Evolutionary conservation across 1,140 invertebrate species (phyloP).

Genomic region (Conus ventricosus): DNA sequence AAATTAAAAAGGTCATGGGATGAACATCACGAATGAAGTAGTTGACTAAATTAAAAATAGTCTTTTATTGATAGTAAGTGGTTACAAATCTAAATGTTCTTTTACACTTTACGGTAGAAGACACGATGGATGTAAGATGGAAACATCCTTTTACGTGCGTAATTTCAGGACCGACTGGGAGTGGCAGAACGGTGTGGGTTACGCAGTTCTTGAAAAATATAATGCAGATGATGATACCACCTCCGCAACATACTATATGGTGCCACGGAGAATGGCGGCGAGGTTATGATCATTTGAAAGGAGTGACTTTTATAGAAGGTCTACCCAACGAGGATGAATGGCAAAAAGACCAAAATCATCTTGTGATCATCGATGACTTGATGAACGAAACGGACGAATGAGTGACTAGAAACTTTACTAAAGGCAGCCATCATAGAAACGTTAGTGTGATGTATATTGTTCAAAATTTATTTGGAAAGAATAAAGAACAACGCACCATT

Average conservation of each 20-base stretch:
- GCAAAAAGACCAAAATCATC: neutral
- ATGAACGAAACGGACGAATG: neutral
- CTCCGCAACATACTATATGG: conserved; percentile 31
- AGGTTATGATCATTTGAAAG: neutral
- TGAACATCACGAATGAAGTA: too few relatives aligned
- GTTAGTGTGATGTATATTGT: conserved; percentile 41
- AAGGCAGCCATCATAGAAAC: conserved; percentile 40
- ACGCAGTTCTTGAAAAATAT: neutral
- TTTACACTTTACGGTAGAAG: neutral
- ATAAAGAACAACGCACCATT: conserved; percentile 46
- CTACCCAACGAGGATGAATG: neutral
- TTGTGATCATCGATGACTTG: conserved; percentile 35
- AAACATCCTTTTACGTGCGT: conserved; percentile 13
- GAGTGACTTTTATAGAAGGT: conserved; percentile 30
- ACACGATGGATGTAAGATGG: neutral
- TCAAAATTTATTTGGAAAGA: conserved; percentile 48
- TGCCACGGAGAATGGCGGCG: conserved; percentile 42
- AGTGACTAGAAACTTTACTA: conserved; percentile 40
- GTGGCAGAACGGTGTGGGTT: neutral
- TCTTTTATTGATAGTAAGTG: too few relatives aligned
- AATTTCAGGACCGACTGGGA: neutral
- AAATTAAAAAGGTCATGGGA: too few relatives aligned
- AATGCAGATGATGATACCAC: neutral
- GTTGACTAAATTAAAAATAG: too few relatives aligned
- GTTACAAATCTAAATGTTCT: too few relatives aligned